Evolutionary conservation across 2,113 vertebrate species (phyloP), one percentile per base, ranked within the genome.

Genomic region (Mesoclemmys tuberculata): DNA sequence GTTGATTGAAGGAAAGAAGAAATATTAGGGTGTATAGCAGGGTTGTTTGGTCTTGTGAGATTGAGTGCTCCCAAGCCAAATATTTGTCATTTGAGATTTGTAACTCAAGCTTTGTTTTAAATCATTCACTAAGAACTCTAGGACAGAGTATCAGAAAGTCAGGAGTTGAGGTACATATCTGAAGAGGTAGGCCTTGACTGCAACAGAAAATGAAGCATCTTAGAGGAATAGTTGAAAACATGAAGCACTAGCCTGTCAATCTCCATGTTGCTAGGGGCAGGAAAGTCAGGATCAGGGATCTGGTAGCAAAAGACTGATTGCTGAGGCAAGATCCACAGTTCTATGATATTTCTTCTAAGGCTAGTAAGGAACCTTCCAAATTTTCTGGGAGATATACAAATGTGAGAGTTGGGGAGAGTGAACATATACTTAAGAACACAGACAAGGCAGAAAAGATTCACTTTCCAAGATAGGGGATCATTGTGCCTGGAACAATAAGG

Each of bases 1-100:
- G 58, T 12, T 52, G 71, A 84, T 71, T 84, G 85, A 94, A 94
- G 44, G 58, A 87, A 81, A 80, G 82, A 86, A 84, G 88, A 55
- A 77, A 77, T 52, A 41, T 74, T 79, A 61, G 35, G 80, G 81
- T 85, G 55, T 27, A 54, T 14, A 82, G 35, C 9, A 64, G 79
- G 91, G 85, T 87, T 6, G 1, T 82, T 79, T 79, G 48, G n/a
- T 75, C 81, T 95, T 94, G 54, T 82, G 88, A 81, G 35, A 90
- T 16, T 4, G 24, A 89, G 38, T 5, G 46, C 55, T 92, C 93
- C 85, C 56, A 89, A 75, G 52, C 9, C 1, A 2, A 56, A 80
- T n/a, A 91, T 88, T 80, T 91, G 86, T 46, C 82, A 93, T 79
- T 93, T 86, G n/a, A 91, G 84, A 92, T 61, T 93, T 88, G 93